These are phyloP conservation scores for Hartigia nigra DNA, from an alignment of 2,888 invertebrate genomes.

Conservation along the genomic window DNA sequence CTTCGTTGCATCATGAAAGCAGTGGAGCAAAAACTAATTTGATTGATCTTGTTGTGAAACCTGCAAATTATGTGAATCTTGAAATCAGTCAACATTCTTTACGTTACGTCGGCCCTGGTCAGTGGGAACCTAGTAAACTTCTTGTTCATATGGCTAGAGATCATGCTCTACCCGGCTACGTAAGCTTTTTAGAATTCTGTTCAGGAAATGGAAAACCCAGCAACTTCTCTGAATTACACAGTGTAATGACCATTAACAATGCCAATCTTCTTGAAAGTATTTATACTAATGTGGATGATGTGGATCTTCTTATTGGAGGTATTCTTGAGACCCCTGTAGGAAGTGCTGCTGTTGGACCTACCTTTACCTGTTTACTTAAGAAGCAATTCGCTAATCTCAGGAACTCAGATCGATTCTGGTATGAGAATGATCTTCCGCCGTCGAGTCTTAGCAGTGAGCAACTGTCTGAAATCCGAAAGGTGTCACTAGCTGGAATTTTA, in stretches of 20 bases:
- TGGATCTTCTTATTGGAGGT: slow-evolving; percentile 88
- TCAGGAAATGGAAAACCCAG: slow-evolving; percentile 30
- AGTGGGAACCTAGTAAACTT: slow-evolving; percentile 59
- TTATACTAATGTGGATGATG: slow-evolving; percentile 76
- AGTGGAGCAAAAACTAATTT: slow-evolving; percentile 67
- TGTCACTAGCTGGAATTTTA: slow-evolving; percentile 81
- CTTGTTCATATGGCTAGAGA: slow-evolving; percentile 78
- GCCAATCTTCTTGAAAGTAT: slow-evolving; percentile 42
- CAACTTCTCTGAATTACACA: slow-evolving; percentile 48
- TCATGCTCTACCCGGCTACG: slow-evolving; percentile 83
- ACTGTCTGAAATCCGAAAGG: slow-evolving; percentile 82
- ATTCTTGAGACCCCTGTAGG: slow-evolving; percentile 82
- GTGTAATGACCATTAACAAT: slow-evolving; percentile 42
- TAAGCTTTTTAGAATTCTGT: slow-evolving; percentile 75
- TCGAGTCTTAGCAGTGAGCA: slow-evolving; percentile 83
- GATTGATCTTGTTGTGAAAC: slow-evolving; percentile 73
- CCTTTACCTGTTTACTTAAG: slow-evolving; percentile 87
- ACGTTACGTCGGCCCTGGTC: slow-evolving; percentile 67
- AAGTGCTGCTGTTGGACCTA: slow-evolving; percentile 88
- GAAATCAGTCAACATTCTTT: slow-evolving; percentile 60
- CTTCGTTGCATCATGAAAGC: slow-evolving; percentile 80
- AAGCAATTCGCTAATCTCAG: slow-evolving; percentile 85
- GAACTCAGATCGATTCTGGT: slow-evolving; percentile 94
- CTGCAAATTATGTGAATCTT: slow-evolving; percentile 73
- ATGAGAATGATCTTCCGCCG: slow-evolving; percentile 93